Evolutionary conservation across 2,888 invertebrate genomes (phyloP), one percentile per base, ranked within the genome.

Genomic region (Acrobasis consociella): DNA sequence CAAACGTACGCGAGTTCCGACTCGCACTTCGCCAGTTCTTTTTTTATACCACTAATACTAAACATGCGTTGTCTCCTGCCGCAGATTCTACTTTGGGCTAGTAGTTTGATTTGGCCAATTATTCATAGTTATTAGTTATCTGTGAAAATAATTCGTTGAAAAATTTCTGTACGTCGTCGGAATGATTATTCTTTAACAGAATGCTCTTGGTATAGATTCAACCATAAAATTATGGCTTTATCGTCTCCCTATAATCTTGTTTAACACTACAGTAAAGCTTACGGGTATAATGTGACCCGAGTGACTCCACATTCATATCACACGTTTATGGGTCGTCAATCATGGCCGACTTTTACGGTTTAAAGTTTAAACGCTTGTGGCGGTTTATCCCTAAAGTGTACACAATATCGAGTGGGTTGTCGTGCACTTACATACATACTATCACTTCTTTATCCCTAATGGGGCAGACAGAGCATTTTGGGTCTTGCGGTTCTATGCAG

Each of bases 301-400:
- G 42, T 42, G 56, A 56, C 42, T 42, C 42, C 9, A 5, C 22
- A 17, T 56, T 42, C 17, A 17, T 10, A 56, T 42, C 56, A 55
- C 16, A 42, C 15, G 22, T 56, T 56, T 56, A 56, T 56, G 42
- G 39, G 56, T 56, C 56, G 56, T 56, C 56, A 56, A 56, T 56
- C 56, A 56, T 42, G 56, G 42, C 56, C 22, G 42, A 56, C 56
- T 13, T 56, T 56, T 56, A 56, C 56, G 56, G 22, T 17, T 42
- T 9, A 42, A 56, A 39, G 17, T 56, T 56, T 56, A 56, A 56
- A 56, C 22, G 42, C 22, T 39, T 52, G 56, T 17, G 42, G 42
- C 9, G 53, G 17, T 56, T 56, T 42, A 56, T 56, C 46, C 56
- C 17, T 56, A 13, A 17, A 56, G 17, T 42, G n/a, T n/a, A n/a